Percentiles rank a stretch among this genome's conserved stretches.
phyloP scores from a whole-genome alignment of 2,113 vertebrate species.

The Furnarius figulus region DNA sequence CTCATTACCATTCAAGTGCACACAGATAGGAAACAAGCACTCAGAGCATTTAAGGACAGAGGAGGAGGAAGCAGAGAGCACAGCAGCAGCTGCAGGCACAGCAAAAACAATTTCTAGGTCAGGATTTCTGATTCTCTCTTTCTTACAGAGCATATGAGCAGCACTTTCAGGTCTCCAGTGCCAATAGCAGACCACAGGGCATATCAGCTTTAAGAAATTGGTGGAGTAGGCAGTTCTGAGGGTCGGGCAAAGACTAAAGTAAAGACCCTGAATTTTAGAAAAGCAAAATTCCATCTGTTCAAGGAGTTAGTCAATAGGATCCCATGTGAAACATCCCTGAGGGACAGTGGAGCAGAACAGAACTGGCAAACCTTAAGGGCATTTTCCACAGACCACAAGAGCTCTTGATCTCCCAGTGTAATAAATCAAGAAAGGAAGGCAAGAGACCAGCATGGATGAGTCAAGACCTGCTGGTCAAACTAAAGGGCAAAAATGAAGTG shows the following conservation, averaged over 20 bases:
- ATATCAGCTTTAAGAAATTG: neutral
- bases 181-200: accelerated
- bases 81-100: neutral
- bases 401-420: neutral
- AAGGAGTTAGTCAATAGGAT: neutral
- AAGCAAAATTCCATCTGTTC: neutral
- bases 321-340: neutral
- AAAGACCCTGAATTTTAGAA: neutral
- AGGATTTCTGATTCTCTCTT: neutral
- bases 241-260: neutral
- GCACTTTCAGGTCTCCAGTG: neutral
- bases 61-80: neutral
- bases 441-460: neutral
- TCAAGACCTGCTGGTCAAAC: neutral
- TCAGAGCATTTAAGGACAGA: neutral
- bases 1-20: neutral
- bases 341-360: neutral
- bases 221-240: neutral
- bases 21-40: neutral
- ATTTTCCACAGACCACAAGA: neutral
- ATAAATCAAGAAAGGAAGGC: neutral
- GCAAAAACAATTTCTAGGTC: neutral
- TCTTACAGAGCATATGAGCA: neutral
- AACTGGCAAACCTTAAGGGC: neutral
- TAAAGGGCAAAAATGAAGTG: neutral